phyloP scores from a whole-genome alignment of 1,140 invertebrate genomes.

The Proctacanthus coquilletti region DNA sequence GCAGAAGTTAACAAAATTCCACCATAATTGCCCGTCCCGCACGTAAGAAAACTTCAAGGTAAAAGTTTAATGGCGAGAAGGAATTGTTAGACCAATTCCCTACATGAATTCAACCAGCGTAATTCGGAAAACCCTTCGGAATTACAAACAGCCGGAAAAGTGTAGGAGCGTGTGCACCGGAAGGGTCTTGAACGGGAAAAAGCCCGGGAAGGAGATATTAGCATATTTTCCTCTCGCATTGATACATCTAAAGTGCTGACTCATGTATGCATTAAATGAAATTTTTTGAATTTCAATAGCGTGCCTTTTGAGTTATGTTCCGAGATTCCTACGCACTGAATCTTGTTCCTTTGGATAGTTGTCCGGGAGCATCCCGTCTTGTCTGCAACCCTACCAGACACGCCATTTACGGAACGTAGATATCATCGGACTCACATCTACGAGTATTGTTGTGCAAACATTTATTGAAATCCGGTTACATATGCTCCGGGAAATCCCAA shows the following conservation, averaged over 20 bases:
- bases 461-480: constrained; percentile 1
- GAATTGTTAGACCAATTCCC: too few species aligned
- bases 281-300: background rate
- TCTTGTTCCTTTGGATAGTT: too few species aligned
- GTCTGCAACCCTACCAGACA: too few species aligned
- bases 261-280: background rate
- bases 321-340: background rate
- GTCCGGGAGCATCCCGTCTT: too few species aligned
- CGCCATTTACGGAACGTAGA: too few species aligned
- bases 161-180: too few species aligned
- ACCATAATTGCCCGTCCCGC: too few species aligned
- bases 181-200: too few species aligned
- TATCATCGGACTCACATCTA: too few species aligned
- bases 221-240: constrained; percentile 1
- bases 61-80: too few species aligned
- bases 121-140: background rate
- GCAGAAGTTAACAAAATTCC: too few species aligned
- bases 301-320: background rate
- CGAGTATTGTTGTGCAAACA: background rate
- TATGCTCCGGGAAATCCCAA: constrained; percentile 1
- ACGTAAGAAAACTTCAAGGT: too few species aligned
- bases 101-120: background rate
- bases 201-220: background rate
- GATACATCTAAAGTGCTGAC: background rate
- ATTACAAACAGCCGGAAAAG: constrained; percentile 1